Evolutionary conservation across 1,140 invertebrate species (phyloP).

Genomic region (Aphelenchoides besseyi): DNA sequence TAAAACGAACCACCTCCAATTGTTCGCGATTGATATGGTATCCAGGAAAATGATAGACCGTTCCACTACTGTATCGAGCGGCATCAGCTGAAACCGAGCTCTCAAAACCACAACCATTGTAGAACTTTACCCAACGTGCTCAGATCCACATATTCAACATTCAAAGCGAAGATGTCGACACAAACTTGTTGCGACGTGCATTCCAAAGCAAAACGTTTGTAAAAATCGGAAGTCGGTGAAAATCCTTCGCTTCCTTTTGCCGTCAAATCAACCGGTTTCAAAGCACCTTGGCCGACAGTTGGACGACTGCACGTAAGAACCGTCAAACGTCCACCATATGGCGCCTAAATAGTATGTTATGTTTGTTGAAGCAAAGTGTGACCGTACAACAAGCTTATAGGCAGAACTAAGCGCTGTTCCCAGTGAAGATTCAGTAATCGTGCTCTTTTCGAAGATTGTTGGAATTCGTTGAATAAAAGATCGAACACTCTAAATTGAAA

Average conservation of each 20-base stretch:
- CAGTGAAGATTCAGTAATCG: conserved; percentile 77
- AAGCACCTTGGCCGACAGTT: conserved; percentile 80
- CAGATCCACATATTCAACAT: conserved; percentile 86
- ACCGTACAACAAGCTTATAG: conserved; percentile 79
- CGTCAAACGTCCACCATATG: conserved; percentile 89
- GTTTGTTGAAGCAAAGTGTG: not conserved
- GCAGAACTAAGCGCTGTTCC: conserved; percentile 88
- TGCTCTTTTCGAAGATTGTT: conserved; percentile 71
- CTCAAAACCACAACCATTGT: too few relatives aligned
- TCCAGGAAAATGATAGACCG: conserved; percentile 84
- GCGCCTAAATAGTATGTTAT: conserved; percentile 68
- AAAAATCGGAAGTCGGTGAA: conserved; percentile 94
- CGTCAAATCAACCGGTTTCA: conserved; percentile 75
- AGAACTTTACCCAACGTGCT: conserved; percentile 86
- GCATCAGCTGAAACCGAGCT: conserved; percentile 65
- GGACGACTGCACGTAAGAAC: conserved; percentile 88
- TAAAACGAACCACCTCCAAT: conserved; percentile 73
- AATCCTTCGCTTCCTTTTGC: conserved; percentile 72
- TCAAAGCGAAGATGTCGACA: conserved; percentile 89
- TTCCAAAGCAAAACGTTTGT: conserved; percentile 90
- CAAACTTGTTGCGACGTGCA: conserved; percentile 93
- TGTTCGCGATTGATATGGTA: conserved; percentile 74
- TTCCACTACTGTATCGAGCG: conserved; percentile 89
- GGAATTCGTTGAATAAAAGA: conserved; percentile 80
- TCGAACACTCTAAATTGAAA: conserved; percentile 67